phyloP scores from a whole-genome alignment of 2,888 invertebrate species.

The Aplocera efformata region DNA sequence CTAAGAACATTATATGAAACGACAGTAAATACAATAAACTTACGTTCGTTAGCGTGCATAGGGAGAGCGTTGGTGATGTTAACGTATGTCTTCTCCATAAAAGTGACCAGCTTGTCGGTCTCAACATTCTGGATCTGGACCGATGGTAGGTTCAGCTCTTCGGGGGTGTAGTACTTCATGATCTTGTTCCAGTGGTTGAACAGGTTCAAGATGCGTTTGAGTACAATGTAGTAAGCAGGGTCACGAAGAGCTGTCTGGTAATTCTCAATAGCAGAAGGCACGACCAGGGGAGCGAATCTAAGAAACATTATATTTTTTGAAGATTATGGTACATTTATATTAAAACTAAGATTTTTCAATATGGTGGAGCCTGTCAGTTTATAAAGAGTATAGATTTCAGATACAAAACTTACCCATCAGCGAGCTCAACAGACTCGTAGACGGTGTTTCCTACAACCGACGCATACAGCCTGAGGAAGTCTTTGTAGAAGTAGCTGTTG shows the following conservation, averaged over 20 bases:
- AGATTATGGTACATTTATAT: too few relatives aligned
- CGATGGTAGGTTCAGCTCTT: conserved; percentile 81
- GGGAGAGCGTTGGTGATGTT: conserved; percentile 71
- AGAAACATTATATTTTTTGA: background rate
- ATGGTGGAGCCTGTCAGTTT: conserved; percentile 31
- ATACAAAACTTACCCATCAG: conserved; percentile 39
- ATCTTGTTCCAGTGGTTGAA: conserved; percentile 81
- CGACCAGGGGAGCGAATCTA: conserved; percentile 58
- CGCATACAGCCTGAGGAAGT: conserved; percentile 77
- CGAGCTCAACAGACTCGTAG: conserved; percentile 32
- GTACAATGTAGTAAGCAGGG: conserved; percentile 85
- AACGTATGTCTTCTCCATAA: conserved; percentile 83
- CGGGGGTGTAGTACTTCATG: conserved; percentile 81
- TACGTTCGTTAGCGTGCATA: conserved; percentile 12
- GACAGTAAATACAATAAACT: conserved; percentile 8
- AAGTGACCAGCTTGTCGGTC: conserved; percentile 84
- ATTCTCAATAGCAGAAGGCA: conserved; percentile 83
- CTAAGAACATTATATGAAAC: too few relatives aligned
- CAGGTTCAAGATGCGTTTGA: conserved; percentile 79
- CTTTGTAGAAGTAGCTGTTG: conserved; percentile 80
- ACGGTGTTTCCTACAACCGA: conserved; percentile 78
- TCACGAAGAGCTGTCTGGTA: conserved; percentile 84
- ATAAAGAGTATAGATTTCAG: background rate
- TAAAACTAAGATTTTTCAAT: conserved; percentile 69
- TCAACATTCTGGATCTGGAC: conserved; percentile 83